A percentile compares a stretch with the other conserved stretches of the same genome.
Evolutionary conservation across 92 coral and sea anemone species (phyloP).

Genomic region (Epizoanthus stellaris): DNA sequence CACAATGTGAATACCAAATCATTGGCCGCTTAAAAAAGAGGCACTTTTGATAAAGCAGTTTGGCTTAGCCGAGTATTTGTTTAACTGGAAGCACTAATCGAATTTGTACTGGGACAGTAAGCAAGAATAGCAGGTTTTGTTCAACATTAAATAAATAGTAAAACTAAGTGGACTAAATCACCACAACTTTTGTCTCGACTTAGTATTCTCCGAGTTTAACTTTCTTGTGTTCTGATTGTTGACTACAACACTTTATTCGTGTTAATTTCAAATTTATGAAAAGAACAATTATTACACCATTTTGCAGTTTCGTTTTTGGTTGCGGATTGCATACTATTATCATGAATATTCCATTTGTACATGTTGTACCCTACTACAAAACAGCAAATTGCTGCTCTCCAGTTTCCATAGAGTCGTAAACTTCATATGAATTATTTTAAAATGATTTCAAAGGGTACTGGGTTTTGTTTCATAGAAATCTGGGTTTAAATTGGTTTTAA

Average conservation of each 20-base stretch:
- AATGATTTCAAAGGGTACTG: not conserved
- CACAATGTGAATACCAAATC: not conserved
- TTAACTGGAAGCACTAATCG: slow-evolving; percentile 32
- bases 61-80: not conserved
- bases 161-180: not conserved
- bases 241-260: slow-evolving; percentile 3
- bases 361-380: not conserved
- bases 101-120: slow-evolving; percentile 7
- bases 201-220: not conserved
- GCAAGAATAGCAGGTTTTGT: slow-evolving; percentile 3
- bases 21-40: slow-evolving; percentile 25
- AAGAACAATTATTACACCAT: not conserved
- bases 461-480: not conserved
- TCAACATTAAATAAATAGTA: not conserved
- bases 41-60: slow-evolving; percentile 5
- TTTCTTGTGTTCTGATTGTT: slow-evolving; percentile 10
- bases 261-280: not conserved
- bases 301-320: not conserved
- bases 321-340: not conserved
- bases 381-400: slow-evolving; percentile 4
- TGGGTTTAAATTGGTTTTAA: not conserved
- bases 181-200: slow-evolving; percentile 1
- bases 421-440: not conserved
- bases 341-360: slow-evolving; percentile 15
- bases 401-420: slow-evolving; percentile 22